Evolutionary conservation across 2,113 vertebrate genomes (phyloP).

Genomic region (Neogale vison): DNA sequence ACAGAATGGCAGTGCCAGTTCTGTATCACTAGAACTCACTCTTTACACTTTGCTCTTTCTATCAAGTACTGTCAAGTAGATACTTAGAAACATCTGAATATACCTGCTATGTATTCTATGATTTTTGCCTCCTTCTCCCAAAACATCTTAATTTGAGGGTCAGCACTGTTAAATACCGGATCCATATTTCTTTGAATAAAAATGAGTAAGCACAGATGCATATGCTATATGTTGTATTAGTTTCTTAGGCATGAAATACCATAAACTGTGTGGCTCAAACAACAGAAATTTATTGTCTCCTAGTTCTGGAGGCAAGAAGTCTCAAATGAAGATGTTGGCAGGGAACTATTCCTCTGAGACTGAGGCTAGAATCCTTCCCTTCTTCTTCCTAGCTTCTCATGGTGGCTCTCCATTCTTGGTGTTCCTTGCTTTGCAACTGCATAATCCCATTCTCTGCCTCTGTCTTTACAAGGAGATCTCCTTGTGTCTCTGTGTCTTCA

Average conservation of each 20-base stretch:
- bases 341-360: not conserved
- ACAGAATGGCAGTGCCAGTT: too few relatives aligned
- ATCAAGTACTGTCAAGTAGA: not conserved
- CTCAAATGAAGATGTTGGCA: not conserved
- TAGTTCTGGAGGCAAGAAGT: not conserved
- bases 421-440: not conserved
- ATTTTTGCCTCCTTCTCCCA: too few relatives aligned
- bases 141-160: not conserved
- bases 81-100: not conserved
- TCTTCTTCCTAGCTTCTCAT: not conserved
- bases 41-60: not conserved
- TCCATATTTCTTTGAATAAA: not conserved
- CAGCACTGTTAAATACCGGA: not conserved
- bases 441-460: not conserved
- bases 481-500: not conserved
- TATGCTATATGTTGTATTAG: not conserved
- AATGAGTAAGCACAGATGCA: not conserved
- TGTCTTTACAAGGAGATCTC: not conserved
- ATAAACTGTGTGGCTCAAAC: not conserved
- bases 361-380: not conserved
- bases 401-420: not conserved
- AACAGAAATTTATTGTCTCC: not conserved
- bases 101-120: not conserved
- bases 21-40: not conserved
- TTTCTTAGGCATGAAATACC: not conserved